Evolutionary conservation across 2,888 invertebrate genomes (phyloP).

Genomic region (Acrobeloides nanus): DNA sequence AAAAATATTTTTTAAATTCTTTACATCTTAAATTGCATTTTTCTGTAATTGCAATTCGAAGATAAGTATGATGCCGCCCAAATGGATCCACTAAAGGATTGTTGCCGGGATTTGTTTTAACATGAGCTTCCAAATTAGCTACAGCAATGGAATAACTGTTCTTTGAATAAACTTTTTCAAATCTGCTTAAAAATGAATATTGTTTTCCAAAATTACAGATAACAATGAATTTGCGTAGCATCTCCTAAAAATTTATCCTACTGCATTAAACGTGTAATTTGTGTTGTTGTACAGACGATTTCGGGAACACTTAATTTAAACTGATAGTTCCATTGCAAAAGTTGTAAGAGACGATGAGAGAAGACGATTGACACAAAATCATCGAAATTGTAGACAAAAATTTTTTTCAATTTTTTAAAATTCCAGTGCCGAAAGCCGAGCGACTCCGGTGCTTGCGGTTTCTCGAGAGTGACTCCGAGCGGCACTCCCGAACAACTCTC

Average conservation of each 20-base stretch:
- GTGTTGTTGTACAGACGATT: no score
- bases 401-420: no score
- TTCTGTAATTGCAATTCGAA: conserved; percentile 90
- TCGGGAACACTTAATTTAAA: no score
- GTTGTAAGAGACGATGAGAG: no score
- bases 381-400: no score
- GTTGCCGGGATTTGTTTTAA: not conserved
- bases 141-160: not conserved
- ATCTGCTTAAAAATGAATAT: not conserved
- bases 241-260: not conserved
- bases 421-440: no score
- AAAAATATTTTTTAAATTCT: conserved; percentile 2
- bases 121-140: not conserved
- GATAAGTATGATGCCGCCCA: conserved; percentile 80
- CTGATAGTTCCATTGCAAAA: no score
- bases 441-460: no score
- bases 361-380: no score
- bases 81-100: conserved; percentile 64
- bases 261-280: no score
- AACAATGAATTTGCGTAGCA: not conserved
- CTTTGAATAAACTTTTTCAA: not conserved
- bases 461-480: no score
- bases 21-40: conserved; percentile 91
- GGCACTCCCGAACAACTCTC: no score
- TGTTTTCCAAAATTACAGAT: not conserved